A percentile compares a stretch with the other conserved stretches of the same genome.
phyloP scores from a whole-genome alignment of 2,113 vertebrate genomes.

The Trichechus manatus region DNA sequence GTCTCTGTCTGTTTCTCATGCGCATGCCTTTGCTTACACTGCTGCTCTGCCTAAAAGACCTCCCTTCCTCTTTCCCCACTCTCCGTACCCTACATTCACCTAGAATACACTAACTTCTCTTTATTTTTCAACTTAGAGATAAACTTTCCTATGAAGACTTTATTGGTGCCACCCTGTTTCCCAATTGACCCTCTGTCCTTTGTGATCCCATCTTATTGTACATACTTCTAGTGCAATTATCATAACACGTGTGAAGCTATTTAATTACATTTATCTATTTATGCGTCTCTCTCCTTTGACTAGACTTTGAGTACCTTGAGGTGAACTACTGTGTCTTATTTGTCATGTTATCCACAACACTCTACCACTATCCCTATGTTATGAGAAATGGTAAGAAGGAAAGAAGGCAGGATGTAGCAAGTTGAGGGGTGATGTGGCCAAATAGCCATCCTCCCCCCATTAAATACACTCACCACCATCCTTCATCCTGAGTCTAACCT shows the following conservation, averaged over 20 bases:
- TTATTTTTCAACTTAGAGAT: not conserved
- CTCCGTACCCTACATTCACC: not conserved
- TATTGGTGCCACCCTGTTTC: too few relatives aligned
- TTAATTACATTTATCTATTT: not conserved
- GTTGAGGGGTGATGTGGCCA: not conserved
- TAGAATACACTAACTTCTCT: not conserved
- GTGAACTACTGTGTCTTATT: not conserved
- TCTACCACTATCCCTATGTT: not conserved
- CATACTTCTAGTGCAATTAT: not conserved
- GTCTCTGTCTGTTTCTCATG: not conserved
- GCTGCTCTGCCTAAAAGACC: not conserved
- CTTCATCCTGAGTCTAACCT: not conserved
- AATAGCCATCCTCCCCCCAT: not conserved
- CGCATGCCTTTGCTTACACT: not conserved
- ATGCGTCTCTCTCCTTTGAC: not conserved
- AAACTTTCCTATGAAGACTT: not conserved
- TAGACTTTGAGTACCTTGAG: not conserved
- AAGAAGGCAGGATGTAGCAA: not conserved
- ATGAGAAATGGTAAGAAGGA: slow-evolving; percentile 7
- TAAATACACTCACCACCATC: not conserved
- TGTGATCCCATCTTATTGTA: not conserved
- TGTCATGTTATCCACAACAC: not conserved
- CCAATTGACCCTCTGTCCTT: not conserved
- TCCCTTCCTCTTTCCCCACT: not conserved
- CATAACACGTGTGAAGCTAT: not conserved